Conservation (phyloP, 1,140 invertebrate species). For the Tyrophagus putrescentiae region DNA sequence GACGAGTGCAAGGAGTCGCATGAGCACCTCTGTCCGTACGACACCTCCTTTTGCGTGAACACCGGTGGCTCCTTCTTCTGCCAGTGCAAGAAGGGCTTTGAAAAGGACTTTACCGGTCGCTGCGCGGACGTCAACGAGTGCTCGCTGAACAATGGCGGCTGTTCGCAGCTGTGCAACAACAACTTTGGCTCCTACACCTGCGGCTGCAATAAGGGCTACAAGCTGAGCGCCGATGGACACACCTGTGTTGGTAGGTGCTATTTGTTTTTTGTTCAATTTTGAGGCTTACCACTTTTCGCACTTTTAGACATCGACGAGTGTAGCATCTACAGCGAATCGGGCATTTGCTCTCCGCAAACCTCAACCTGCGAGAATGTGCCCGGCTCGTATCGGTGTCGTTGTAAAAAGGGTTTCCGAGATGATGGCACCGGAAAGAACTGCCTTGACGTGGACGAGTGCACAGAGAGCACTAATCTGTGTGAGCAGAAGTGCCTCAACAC, state of each 20-base stretch:
- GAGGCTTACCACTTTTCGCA: too few species aligned
- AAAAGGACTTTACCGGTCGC: constrained; percentile 16
- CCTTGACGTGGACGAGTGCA: constrained; percentile 44
- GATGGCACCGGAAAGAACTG: constrained; percentile 34
- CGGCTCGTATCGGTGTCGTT: constrained; percentile 69
- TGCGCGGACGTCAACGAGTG: constrained; percentile 87
- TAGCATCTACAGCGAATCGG: neutral
- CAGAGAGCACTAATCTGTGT: constrained; percentile 35
- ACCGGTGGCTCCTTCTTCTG: constrained; percentile 75
- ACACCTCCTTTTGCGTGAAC: constrained; percentile 53
- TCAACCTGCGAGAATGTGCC: constrained; percentile 59
- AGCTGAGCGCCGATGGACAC: constrained; percentile 12
- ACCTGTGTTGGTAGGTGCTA: too few species aligned
- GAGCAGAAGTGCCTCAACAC: constrained; percentile 22
- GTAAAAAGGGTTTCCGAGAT: constrained; percentile 56
- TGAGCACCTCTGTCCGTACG: constrained; percentile 14
- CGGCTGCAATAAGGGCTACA: constrained; percentile 12
- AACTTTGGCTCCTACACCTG: constrained; percentile 19
- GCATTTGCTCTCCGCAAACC: constrained; percentile 12
- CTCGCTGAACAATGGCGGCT: constrained; percentile 36
- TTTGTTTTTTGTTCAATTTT: too few species aligned
- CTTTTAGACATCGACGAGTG: constrained; percentile 23
- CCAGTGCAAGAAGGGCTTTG: constrained; percentile 80
- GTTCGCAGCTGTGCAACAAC: constrained; percentile 20
- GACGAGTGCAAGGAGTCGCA: constrained; percentile 11